Conservation (phyloP, 1,140 invertebrate genomes). For the Scaptomyza pallida region DNA sequence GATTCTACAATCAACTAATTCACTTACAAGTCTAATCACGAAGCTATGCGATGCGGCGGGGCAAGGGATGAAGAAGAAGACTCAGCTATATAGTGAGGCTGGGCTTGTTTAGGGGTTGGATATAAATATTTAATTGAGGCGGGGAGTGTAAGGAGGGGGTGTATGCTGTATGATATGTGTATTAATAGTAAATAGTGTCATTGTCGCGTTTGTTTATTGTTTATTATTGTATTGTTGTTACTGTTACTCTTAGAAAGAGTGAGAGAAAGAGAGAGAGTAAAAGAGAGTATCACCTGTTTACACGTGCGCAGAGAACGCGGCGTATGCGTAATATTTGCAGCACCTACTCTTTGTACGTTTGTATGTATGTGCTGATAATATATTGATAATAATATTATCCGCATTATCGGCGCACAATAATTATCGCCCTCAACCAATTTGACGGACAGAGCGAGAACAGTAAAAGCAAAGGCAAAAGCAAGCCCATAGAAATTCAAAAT, state of each 20-base stretch:
- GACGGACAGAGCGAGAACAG: background rate
- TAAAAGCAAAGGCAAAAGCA: too few relatives aligned
- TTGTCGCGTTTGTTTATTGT: constrained; percentile 72
- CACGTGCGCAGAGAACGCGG: constrained; percentile 37
- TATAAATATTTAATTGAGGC: background rate
- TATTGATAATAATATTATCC: constrained; percentile 25
- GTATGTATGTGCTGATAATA: background rate
- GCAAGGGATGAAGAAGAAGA: background rate
- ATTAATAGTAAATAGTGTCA: constrained; percentile 77
- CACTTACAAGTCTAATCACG: constrained; percentile 73
- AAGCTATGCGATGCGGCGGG: background rate
- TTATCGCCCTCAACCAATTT: constrained; percentile 30
- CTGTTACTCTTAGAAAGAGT: constrained; percentile 13
- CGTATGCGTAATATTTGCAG: constrained; percentile 25
- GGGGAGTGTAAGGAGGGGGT: background rate
- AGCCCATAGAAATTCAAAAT: constrained; percentile 28
- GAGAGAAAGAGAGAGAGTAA: constrained; percentile 14
- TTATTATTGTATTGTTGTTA: constrained; percentile 51
- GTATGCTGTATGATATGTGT: constrained; percentile 11
- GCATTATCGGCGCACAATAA: constrained; percentile 66
- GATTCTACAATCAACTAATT: constrained; percentile 57
- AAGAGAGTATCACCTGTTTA: constrained; percentile 20
- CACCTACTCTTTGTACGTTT: background rate
- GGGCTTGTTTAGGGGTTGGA: background rate
- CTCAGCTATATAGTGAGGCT: background rate